These are phyloP conservation scores for Cygnus buccinator DNA, from an alignment of 2,113 vertebrate species.

Conservation along the genomic window DNA sequence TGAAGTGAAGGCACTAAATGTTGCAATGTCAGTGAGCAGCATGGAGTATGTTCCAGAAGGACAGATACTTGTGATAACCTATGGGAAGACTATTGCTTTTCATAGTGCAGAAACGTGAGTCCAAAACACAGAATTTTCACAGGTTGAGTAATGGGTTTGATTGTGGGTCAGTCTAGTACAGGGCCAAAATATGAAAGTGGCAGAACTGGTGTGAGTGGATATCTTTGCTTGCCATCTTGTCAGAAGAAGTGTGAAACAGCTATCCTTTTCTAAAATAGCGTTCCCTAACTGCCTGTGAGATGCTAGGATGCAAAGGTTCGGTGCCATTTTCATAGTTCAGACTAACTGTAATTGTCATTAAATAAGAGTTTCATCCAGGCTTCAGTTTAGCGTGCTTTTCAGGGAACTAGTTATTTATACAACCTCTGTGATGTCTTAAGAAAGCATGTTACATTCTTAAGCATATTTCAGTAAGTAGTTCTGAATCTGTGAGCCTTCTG, in stretches of 20 bases:
- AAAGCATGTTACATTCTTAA: not conserved
- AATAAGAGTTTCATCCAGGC: not conserved
- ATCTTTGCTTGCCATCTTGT: not conserved
- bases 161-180: not conserved
- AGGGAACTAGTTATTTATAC: not conserved
- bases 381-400: not conserved
- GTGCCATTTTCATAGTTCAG: not conserved
- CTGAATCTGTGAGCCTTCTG: not conserved
- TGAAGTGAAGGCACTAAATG: conserved; percentile 88
- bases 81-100: conserved; percentile 94
- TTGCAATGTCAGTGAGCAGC: conserved; percentile 92
- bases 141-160: not conserved
- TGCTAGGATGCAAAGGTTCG: not conserved
- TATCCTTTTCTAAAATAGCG: not conserved
- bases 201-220: not conserved
- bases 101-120: conserved; percentile 92
- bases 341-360: not conserved
- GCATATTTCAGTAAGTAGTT: not conserved
- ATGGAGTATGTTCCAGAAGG: conserved; percentile 96
- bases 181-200: not conserved
- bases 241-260: not conserved
- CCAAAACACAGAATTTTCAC: not conserved
- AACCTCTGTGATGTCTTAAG: not conserved
- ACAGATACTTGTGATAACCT: conserved; percentile 93
- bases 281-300: not conserved